These are phyloP conservation scores for Andrena praecox DNA, from an alignment of 2,888 invertebrate genomes.

Conservation along the genomic window DNA sequence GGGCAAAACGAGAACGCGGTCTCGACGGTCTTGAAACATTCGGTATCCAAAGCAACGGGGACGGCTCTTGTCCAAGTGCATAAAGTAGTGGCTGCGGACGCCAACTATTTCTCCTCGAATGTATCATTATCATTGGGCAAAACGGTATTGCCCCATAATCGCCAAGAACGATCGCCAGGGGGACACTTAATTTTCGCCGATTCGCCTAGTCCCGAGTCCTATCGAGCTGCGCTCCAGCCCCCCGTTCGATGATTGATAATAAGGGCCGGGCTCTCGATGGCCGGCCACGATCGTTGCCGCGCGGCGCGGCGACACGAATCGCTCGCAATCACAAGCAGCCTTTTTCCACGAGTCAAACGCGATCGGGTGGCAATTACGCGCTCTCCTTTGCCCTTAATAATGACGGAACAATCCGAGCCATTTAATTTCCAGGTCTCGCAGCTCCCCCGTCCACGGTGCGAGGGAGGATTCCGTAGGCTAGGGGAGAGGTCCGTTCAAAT, in stretches of 20 bases:
- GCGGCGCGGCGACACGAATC: constrained; percentile 53
- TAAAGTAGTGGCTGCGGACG: constrained; percentile 6
- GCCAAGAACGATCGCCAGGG: constrained; percentile 38
- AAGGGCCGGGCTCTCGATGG: constrained; percentile 31
- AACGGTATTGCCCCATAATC: constrained; percentile 60
- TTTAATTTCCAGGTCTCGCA: constrained; percentile 76
- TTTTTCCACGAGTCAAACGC: constrained; percentile 62
- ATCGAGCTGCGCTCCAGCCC: neutral
- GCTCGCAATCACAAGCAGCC: constrained; percentile 43
- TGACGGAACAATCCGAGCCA: constrained; percentile 76
- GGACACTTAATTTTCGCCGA: constrained; percentile 63
- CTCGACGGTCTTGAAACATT: constrained; percentile 15
- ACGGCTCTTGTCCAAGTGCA: constrained; percentile 28
- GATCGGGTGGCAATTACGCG: constrained; percentile 62
- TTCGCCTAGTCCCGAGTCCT: constrained; percentile 23
- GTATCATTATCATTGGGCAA: constrained; percentile 52
- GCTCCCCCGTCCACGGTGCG: constrained; percentile 65
- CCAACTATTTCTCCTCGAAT: constrained; percentile 6
- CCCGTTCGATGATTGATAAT: constrained; percentile 29
- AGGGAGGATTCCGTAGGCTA: constrained; percentile 70
- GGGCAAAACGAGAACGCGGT: neutral
- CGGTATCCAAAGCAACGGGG: constrained; percentile 1
- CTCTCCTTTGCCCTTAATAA: constrained; percentile 67
- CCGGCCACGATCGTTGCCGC: constrained; percentile 29
- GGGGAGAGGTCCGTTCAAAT: constrained; percentile 77